phyloP scores from a whole-genome alignment of 1,140 invertebrate genomes.

The Neodiprion virginianus region DNA sequence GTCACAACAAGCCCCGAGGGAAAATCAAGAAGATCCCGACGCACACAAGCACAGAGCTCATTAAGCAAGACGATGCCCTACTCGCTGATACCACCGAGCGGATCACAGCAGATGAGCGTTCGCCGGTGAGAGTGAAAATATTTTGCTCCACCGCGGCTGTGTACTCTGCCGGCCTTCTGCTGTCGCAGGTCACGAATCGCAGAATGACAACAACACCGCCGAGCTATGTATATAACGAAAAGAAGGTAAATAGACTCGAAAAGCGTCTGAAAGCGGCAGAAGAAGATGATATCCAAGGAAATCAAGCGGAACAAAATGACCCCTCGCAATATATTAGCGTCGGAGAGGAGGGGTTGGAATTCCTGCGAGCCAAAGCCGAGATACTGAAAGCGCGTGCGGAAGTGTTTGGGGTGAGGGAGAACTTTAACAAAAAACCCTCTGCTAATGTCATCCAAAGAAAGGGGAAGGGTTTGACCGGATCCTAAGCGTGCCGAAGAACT shows the following conservation, averaged over 20 bases:
- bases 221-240: too few species aligned
- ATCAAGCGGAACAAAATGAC: slow-evolving; percentile 12
- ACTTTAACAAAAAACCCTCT: slow-evolving; percentile 10
- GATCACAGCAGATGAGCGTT: too few species aligned
- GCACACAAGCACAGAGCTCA: too few species aligned
- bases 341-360: slow-evolving; percentile 6
- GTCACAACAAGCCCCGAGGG: background rate
- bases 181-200: too few species aligned
- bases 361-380: background rate
- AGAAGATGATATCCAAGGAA: background rate
- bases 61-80: too few species aligned
- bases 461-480: background rate
- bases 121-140: too few species aligned
- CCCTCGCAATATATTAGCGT: slow-evolving; percentile 2
- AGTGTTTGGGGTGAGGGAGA: slow-evolving; percentile 4
- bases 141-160: too few species aligned
- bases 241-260: too few species aligned
- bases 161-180: too few species aligned
- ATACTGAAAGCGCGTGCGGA: background rate
- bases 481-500: background rate
- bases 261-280: background rate
- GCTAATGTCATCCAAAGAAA: background rate
- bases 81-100: too few species aligned
- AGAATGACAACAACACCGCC: too few species aligned
- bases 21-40: background rate